Percentiles rank a stretch among this genome's conserved stretches.
Evolutionary conservation across 2,113 vertebrate species (phyloP).

Genomic region (Heterocephalus glaber): DNA sequence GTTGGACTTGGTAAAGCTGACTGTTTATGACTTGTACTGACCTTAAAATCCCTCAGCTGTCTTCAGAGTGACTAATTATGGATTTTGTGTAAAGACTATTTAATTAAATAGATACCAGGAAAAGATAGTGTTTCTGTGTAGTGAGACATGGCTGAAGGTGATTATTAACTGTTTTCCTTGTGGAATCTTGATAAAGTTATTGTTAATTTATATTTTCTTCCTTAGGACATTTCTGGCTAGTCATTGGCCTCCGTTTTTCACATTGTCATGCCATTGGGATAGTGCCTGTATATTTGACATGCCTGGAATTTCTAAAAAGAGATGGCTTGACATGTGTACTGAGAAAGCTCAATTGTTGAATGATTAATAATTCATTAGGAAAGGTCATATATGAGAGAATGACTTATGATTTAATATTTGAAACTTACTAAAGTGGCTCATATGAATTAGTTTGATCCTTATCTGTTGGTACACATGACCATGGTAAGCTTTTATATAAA

Average conservation of each 20-base stretch:
- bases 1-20: conserved; percentile 51
- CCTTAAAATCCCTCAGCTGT: conserved; percentile 76
- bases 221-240: neutral
- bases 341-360: conserved; percentile 78
- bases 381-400: conserved; percentile 77
- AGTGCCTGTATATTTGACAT: conserved; percentile 73
- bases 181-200: conserved; percentile 63
- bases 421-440: conserved; percentile 74
- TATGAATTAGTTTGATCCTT: conserved; percentile 74
- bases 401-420: conserved; percentile 68
- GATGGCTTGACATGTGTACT: conserved; percentile 77
- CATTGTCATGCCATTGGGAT: conserved; percentile 60
- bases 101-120: conserved; percentile 79
- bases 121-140: conserved; percentile 70
- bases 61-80: conserved; percentile 74
- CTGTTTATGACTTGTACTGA: conserved; percentile 44
- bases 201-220: conserved; percentile 69
- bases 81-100: conserved; percentile 78
- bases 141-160: conserved; percentile 57
- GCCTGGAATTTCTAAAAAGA: conserved; percentile 83
- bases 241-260: conserved; percentile 65
- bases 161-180: conserved; percentile 74
- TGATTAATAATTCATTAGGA: conserved; percentile 80
- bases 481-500: conserved; percentile 46
- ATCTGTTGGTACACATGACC: neutral